Conservation (phyloP, 2,888 invertebrate species). For the Pheosia gnoma region DNA sequence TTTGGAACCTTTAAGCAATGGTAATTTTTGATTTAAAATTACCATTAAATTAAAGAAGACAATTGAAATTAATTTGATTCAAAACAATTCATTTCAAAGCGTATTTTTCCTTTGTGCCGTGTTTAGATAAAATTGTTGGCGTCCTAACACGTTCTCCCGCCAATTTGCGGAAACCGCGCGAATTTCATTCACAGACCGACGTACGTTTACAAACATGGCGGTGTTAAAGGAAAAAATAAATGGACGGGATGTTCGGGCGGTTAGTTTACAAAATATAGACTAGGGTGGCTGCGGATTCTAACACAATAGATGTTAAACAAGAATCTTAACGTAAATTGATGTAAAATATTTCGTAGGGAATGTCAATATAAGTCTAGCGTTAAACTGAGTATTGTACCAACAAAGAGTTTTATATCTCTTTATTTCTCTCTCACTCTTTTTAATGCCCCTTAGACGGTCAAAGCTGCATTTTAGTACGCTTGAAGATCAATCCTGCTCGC, state of each 20-base stretch:
- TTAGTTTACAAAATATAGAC: constrained; percentile 79
- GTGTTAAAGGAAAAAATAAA: constrained; percentile 78
- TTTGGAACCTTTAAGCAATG: too few relatives aligned
- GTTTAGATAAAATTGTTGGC: constrained; percentile 30
- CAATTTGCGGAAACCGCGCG: constrained; percentile 75
- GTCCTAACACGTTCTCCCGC: constrained; percentile 54
- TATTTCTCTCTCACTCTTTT: too few relatives aligned
- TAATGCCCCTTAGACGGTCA: too few relatives aligned
- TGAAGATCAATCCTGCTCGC: too few relatives aligned
- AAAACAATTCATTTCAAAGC: constrained; percentile 14
- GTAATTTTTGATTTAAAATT: too few relatives aligned
- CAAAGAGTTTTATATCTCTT: too few relatives aligned
- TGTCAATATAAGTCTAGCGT: constrained; percentile 2
- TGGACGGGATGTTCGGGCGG: constrained; percentile 71
- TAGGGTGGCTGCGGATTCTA: constrained; percentile 66
- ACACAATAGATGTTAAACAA: constrained; percentile 47
- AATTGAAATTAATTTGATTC: not conserved
- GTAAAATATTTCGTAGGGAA: constrained; percentile 1
- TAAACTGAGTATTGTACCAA: too few relatives aligned
- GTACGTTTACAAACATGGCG: constrained; percentile 76
- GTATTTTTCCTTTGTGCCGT: constrained; percentile 11
- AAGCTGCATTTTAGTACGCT: too few relatives aligned
- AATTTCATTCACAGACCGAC: constrained; percentile 79
- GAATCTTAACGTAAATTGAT: constrained; percentile 2
- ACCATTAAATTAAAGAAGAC: too few relatives aligned